Base-by-base conservation (phyloP, 2,113 vertebrate species). In the Oncorhynchus tshawytscha region DNA sequence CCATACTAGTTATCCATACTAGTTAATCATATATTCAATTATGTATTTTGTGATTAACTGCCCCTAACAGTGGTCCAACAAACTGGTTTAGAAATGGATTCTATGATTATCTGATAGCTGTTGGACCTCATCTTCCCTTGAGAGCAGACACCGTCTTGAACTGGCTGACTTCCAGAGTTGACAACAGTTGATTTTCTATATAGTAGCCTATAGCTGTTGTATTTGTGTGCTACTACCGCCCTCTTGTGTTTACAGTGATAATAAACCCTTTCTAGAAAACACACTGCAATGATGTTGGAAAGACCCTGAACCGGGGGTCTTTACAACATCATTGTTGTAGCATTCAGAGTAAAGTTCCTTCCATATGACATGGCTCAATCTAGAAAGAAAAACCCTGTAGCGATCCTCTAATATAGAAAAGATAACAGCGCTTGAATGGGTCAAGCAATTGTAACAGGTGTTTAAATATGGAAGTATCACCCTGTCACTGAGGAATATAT, bases 151-250 rank as follows among this genome's bases (percentile, higher is more conserved):
- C 16, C 20, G 25, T 72, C 25, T 24, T 11, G 25, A 73, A 75
- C 12, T 70, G 71, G 57, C 51, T 5, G 51, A 54, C 4, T 54
- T 77, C 65, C 76, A 77, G 59, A 76, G 76, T 71, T 66, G 49
- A 72, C 20, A 4, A 60, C 49, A 51, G 16, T n/a, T 7, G n/a
- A 24, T 24, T 13, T 22, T n/a, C n/a, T 9, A 68, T 34, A 27
- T 34, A n/a, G 60, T 27, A 29, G 67, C 18, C 39, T 45, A 45
- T 11, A 2, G 9, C 60, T 31, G 75, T 70, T 66, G 57, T 1
- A 77, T 84, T 39, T 70, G 31, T 88, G 88, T 79, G 81, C 71
- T 78, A 76, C 81, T 89, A 90, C 82, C 88, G 84, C 91, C 90
- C 91, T 89, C 91, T 92, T 79, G 84, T 86, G 90, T 20, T 71